phyloP scores from a whole-genome alignment of 2,113 vertebrate species.

The Caracal caracal region DNA sequence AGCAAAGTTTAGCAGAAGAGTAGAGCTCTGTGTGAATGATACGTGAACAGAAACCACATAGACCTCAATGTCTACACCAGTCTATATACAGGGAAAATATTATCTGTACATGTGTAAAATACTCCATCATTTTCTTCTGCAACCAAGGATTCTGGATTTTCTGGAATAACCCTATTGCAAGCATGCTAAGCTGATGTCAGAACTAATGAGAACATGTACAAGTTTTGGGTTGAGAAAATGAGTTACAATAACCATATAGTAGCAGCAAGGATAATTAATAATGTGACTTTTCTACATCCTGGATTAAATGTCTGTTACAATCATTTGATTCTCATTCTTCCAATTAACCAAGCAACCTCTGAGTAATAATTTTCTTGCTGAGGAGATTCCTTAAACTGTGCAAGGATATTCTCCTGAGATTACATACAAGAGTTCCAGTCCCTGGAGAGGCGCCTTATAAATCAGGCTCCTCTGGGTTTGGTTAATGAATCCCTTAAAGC shows the following conservation, averaged over 20 bases:
- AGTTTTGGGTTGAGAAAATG: background rate
- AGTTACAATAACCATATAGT: background rate
- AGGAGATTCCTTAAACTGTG: background rate
- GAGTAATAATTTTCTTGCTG: background rate
- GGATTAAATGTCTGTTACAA: background rate
- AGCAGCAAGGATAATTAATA: background rate
- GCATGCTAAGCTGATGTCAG: background rate
- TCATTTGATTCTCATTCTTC: background rate
- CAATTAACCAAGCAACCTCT: background rate
- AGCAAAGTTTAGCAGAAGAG: background rate
- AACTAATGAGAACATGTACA: background rate
- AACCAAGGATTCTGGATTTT: background rate
- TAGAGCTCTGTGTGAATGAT: background rate
- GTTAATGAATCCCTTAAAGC: background rate
- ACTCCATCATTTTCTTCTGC: background rate
- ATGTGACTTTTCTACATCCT: background rate
- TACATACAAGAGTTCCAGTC: background rate
- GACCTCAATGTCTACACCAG: too few relatives aligned
- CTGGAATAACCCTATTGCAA: background rate
- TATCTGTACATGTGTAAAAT: background rate
- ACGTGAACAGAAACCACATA: background rate
- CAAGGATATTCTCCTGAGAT: background rate
- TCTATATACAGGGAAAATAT: background rate
- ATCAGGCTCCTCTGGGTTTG: background rate
- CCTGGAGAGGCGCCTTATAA: background rate